phyloP scores from a whole-genome alignment of 2,113 vertebrate species.

The Camelus bactrianus region DNA sequence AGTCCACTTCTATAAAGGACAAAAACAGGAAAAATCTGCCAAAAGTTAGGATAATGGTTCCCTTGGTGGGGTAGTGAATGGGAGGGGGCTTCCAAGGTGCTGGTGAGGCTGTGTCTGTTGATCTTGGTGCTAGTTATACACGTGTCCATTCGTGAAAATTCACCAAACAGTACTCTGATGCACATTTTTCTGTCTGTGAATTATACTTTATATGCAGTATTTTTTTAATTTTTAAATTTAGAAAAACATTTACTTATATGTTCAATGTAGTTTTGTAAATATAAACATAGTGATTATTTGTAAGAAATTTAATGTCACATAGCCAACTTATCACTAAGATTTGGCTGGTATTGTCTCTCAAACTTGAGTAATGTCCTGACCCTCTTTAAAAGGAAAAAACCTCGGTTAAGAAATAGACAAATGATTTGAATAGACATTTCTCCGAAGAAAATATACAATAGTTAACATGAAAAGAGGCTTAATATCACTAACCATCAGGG shows the following conservation, averaged over 20 bases:
- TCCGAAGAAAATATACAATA: background rate
- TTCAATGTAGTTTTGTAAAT: background rate
- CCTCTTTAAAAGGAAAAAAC: background rate
- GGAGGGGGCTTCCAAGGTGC: background rate
- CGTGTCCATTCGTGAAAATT: constrained; percentile 18
- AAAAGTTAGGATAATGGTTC: background rate
- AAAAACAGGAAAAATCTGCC: background rate
- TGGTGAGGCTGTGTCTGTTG: background rate
- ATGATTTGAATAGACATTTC: background rate
- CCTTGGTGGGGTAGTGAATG: background rate
- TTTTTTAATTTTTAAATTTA: background rate
- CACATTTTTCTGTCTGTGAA: background rate
- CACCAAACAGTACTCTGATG: background rate
- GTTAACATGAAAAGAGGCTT: background rate
- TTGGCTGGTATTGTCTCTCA: background rate
- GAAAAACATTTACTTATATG: background rate
- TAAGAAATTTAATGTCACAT: background rate
- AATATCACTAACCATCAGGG: background rate
- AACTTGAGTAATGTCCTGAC: background rate
- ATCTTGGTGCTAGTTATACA: background rate
- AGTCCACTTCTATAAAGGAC: background rate
- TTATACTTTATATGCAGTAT: background rate
- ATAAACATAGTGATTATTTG: background rate
- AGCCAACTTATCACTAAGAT: background rate
- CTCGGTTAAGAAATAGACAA: background rate